A percentile compares a stretch with the other conserved stretches of the same genome.
Evolutionary conservation across 2,113 vertebrate genomes (phyloP).

Genomic region (Taxidea taxus): DNA sequence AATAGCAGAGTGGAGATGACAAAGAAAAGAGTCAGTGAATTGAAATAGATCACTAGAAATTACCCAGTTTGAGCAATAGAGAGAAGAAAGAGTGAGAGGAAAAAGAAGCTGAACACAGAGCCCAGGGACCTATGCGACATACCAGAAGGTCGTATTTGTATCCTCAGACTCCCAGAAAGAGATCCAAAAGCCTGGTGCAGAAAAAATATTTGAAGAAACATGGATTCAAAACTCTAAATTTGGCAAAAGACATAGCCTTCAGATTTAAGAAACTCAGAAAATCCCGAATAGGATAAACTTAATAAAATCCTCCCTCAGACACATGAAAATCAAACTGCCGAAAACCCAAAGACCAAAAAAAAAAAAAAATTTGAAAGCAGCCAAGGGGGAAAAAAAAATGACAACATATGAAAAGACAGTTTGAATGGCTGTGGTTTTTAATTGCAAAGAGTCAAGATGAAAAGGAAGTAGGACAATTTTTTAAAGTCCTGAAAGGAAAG

Average conservation of each 20-base stretch:
- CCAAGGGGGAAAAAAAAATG: background rate
- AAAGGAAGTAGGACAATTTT: background rate
- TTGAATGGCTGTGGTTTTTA: background rate
- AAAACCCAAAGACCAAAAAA: background rate
- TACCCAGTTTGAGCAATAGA: background rate
- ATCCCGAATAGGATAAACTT: background rate
- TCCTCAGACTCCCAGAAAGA: background rate
- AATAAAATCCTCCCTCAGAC: background rate
- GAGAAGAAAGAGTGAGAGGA: background rate
- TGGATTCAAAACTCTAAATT: background rate
- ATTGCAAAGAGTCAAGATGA: background rate
- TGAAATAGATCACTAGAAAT: slow-evolving; percentile 1
- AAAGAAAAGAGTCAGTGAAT: background rate
- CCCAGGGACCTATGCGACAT: background rate
- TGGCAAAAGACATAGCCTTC: background rate
- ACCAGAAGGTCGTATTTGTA: background rate
- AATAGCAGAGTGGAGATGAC: background rate
- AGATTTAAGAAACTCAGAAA: background rate
- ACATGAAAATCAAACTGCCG: background rate
- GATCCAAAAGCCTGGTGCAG: background rate
- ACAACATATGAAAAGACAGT: background rate
- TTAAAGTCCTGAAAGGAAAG: background rate
- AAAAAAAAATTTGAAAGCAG: background rate
- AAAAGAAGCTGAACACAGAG: background rate
- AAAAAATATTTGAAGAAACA: background rate